Evolutionary conservation across 2,113 vertebrate genomes (phyloP).

Genomic region (Chaetops frenatus): DNA sequence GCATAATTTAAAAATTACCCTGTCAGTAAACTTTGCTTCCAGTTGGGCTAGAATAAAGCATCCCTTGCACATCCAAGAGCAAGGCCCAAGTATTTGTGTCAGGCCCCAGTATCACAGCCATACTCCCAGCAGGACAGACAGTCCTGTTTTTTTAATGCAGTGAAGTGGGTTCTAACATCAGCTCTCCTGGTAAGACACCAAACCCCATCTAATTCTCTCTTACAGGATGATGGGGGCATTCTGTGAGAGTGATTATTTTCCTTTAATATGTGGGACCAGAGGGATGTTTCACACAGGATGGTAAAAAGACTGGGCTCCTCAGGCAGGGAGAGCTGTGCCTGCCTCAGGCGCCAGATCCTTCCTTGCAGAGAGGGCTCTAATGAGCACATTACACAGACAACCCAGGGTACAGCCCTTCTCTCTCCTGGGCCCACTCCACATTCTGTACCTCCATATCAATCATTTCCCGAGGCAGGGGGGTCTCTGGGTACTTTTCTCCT

Average conservation of each 20-base stretch:
- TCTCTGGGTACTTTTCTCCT: constrained; percentile 66
- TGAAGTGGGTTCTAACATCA: background rate
- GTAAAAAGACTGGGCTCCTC: background rate
- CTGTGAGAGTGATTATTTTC: background rate
- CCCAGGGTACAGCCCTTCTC: background rate
- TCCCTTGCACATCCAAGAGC: background rate
- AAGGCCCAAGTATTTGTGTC: background rate
- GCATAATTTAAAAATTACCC: background rate
- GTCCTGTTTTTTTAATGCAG: background rate
- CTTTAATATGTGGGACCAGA: background rate
- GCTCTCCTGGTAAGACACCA: background rate
- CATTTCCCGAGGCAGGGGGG: constrained; percentile 76
- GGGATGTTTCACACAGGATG: background rate
- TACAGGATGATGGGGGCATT: background rate
- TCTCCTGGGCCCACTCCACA: background rate
- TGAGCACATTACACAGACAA: background rate
- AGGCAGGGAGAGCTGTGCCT: background rate
- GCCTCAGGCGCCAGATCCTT: background rate
- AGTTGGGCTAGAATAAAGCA: background rate
- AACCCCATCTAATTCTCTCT: background rate
- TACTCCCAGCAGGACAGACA: background rate
- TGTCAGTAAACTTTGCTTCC: background rate
- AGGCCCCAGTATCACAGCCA: background rate
- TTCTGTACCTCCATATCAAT: constrained; percentile 75
- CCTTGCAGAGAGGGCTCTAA: background rate